Evolutionary conservation across 1,140 invertebrate species (phyloP), one percentile per base, ranked within the genome.

Genomic region (Temnothorax nylanderi): DNA sequence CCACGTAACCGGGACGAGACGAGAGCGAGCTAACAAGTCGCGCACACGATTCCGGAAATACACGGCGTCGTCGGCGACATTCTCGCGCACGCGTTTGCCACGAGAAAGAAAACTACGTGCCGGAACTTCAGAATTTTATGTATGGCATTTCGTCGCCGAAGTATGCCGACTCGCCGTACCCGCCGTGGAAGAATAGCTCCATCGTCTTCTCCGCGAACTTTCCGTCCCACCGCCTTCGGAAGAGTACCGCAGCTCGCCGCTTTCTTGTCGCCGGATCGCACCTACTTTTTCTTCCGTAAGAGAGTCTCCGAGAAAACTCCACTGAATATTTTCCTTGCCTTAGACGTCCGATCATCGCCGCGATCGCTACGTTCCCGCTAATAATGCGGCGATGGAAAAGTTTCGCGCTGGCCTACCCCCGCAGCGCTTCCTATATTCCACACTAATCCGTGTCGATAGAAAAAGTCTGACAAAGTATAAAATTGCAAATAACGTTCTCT

Each of bases 91-190:
- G 49, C 64, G 77, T 69, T 74, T 26, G 72, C 89, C 16, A 56
- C 71, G 80, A 37, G 88, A 86, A 91, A 91, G 88, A 87, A 26
- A 91, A 91, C 89, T 90, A 90, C 89, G 89, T 90, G 89, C 77
- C 58, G 87, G 89, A 94, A 94, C 92, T 94, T 90, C 32, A 89
- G 91, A 91, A 94, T 94, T 94, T 94, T 93, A 93, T 93, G 92
- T 92, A 94, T 93, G 93, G 86, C 90, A 92, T 93, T 91, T 89
- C 88, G 87, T 78, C 88, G 92, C 92, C 90, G 87, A 93, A 94
- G 90, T 93, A 93, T 92, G 85, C 88, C 91, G 89, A 90, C 91
- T 91, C 49, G 85, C 26, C 26, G 26, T 26, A 26, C 26, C 26
- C 26, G 26, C 89, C 85, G 74, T 85, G 87, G 89, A 92, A 91